phyloP scores from a whole-genome alignment of 1,140 invertebrate species.

The Galleria mellonella region DNA sequence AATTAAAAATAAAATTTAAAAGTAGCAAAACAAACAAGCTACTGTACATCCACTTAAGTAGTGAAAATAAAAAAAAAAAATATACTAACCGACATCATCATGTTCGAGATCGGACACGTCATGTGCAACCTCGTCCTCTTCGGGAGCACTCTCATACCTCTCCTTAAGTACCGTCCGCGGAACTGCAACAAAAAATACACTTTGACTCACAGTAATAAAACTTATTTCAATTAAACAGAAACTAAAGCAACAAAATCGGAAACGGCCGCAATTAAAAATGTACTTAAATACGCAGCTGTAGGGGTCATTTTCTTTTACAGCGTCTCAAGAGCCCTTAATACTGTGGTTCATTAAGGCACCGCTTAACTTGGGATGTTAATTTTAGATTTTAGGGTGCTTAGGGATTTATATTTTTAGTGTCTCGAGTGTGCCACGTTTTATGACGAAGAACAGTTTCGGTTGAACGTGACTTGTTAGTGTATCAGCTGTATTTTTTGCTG shows the following conservation, averaged over 20 bases:
- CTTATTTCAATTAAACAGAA: conserved; percentile 9
- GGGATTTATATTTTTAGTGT: conserved; percentile 49
- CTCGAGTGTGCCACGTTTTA: conserved; percentile 25
- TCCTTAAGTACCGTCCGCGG: conserved; percentile 90
- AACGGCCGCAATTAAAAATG: background rate
- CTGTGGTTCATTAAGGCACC: conserved; percentile 23
- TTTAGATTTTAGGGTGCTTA: conserved; percentile 54
- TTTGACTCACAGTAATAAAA: conserved; percentile 22
- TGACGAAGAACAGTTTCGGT: conserved; percentile 10
- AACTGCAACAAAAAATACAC: conserved; percentile 76
- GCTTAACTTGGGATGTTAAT: conserved; percentile 37
- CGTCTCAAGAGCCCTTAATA: conserved; percentile 22
- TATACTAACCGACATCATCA: conserved; percentile 67
- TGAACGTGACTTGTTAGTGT: conserved; percentile 26
- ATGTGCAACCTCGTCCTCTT: conserved; percentile 80
- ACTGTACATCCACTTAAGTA: background rate
- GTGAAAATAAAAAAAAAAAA: conserved; percentile 20
- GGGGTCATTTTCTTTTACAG: background rate
- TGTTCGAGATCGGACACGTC: conserved; percentile 68
- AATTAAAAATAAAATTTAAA: too few species aligned
- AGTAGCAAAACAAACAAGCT: too few species aligned
- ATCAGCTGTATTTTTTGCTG: conserved; percentile 4
- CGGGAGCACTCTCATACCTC: conserved; percentile 83
- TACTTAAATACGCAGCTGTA: background rate
- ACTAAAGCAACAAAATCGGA: background rate